Evolutionary conservation across 2,888 invertebrate species (phyloP).

Genomic region (Agrochola litura): DNA sequence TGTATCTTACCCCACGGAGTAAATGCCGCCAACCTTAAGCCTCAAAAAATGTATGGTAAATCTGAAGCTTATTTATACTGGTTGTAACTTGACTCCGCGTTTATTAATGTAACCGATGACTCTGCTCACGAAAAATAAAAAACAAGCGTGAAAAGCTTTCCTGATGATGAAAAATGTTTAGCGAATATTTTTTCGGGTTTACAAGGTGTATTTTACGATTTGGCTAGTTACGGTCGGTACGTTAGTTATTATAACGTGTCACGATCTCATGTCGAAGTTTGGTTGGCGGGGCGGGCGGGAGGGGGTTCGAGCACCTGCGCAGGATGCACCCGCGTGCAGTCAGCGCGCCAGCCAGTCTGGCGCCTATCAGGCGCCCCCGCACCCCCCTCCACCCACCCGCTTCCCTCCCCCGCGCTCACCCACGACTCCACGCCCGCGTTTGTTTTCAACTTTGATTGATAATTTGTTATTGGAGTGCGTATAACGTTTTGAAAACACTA

Average conservation of each 20-base stretch:
- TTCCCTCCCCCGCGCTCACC: constrained; percentile 56
- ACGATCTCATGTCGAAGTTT: constrained; percentile 70
- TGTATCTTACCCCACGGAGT: background rate
- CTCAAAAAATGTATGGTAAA: background rate
- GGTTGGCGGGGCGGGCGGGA: constrained; percentile 50
- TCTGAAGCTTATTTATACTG: background rate
- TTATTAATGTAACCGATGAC: background rate
- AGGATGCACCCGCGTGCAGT: constrained; percentile 81
- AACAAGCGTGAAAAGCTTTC: constrained; percentile 9
- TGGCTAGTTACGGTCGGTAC: constrained; percentile 22
- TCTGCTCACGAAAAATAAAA: background rate
- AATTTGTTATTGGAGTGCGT: constrained; percentile 89
- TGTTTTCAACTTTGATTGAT: constrained; percentile 90
- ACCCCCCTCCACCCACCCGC: constrained; percentile 49
- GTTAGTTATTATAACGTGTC: constrained; percentile 59
- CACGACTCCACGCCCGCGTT: constrained; percentile 81
- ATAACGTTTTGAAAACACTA: constrained; percentile 80
- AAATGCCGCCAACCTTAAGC: background rate
- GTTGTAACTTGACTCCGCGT: background rate
- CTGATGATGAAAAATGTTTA: background rate
- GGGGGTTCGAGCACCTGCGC: constrained; percentile 82
- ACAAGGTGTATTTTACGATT: constrained; percentile 16
- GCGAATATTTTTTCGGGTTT: constrained; percentile 14
- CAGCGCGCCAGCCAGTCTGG: constrained; percentile 88
- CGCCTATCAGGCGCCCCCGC: constrained; percentile 75